Base-by-base conservation (phyloP, 1,140 invertebrate genomes). In the Ips nitidus region DNA sequence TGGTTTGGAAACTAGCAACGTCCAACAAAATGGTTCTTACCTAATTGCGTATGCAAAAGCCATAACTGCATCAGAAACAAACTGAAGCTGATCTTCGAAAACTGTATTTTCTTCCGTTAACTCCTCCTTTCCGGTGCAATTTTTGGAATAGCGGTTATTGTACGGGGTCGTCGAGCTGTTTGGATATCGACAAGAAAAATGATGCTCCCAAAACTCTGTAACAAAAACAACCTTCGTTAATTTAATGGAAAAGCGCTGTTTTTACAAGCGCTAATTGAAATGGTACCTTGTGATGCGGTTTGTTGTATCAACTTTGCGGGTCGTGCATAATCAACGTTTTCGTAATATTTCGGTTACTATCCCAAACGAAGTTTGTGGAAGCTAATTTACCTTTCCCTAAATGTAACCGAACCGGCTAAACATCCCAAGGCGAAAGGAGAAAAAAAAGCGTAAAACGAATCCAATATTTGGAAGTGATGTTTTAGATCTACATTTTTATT, bases 131-230 rank as follows among this genome's bases (percentile, higher is more conserved):
- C 88, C 89, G 0, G 90, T 90, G 77, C 94, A 95, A 0, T 78
- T 74, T 6, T 80, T 81, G 1, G 81, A 86, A 76, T 92, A 92
- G 71, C 90, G 87, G 41, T 83, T 80, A 75, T 96, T 96, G 82
- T 94, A 94, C 0, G 92, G 93, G 0, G 93, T 95, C 40, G 81
- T 81, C 0, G 89, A 85, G 53, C 90, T 88, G 73, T 91, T 90
- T 0, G 91, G 89, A 78, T 93, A 93, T 4, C 88, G 86, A 75
- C 93, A 95, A 67, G 91, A 86, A 77, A 96, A 96, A 76, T 94
- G 92, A 77, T 93, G 88, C 76, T 97, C 94, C 94, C 94, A 97
- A 82, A 95, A 96, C 84, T 97, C 94, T 94, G 82, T 36, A 85
- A 84, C 45, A 74, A 75, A 43, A 66, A 36, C 22, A 22, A 22